phyloP scores from a whole-genome alignment of 2,797 vertebrate species.

The Adrianichthys oophorus region DNA sequence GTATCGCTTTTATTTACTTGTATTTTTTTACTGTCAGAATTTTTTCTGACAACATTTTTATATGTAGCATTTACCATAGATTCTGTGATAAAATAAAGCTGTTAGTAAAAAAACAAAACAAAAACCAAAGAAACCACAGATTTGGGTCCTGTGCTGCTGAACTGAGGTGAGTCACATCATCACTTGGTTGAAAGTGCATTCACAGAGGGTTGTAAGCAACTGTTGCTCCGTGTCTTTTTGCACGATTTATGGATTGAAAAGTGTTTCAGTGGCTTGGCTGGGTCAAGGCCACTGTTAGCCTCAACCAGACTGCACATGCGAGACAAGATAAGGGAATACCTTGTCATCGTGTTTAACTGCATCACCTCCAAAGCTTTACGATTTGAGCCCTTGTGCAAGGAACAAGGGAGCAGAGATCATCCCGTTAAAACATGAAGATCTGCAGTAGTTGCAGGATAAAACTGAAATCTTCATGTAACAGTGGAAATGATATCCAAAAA shows the following conservation, averaged over 20 bases:
- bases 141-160: no score
- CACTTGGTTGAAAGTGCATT: conserved; percentile 41
- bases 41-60: no score
- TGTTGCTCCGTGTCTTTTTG: conserved; percentile 1
- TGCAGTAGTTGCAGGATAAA: no score
- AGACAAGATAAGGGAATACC: conserved; percentile 64
- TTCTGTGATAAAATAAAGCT: no score
- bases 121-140: no score
- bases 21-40: no score
- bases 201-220: conserved; percentile 15
- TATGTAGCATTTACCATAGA: no score
- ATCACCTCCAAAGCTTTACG: conserved; percentile 19
- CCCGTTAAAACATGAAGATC: conserved; percentile 1
- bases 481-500: no score
- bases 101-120: no score
- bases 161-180: conserved; percentile 14
- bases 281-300: conserved; percentile 53
- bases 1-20: no score
- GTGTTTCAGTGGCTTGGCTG: conserved; percentile 40
- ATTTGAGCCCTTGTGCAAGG: conserved; percentile 24
- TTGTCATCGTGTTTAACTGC: conserved; percentile 28
- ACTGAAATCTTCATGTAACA: no score
- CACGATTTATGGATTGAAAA: conserved; percentile 54
- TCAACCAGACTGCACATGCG: conserved; percentile 47
- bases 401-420: conserved; percentile 9